Evolutionary conservation across 2,797 vertebrate genomes (phyloP).

Genomic region (Xenops minutus): DNA sequence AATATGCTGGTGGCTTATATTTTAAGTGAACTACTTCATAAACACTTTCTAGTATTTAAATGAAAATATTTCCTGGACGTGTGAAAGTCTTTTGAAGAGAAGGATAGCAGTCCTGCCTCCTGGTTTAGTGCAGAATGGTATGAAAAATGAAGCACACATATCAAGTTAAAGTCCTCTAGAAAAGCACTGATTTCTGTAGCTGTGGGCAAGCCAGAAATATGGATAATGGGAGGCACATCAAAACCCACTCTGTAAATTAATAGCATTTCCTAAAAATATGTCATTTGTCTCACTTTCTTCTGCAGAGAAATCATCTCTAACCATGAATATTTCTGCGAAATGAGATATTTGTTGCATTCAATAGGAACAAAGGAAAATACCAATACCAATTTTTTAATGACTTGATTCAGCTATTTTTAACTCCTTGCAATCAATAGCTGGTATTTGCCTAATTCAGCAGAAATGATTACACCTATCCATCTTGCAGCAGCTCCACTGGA

Average conservation of each 20-base stretch:
- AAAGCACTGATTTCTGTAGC: neutral
- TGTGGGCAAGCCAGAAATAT: neutral
- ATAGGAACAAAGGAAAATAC: slow-evolving; percentile 13
- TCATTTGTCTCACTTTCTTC: slow-evolving; percentile 8
- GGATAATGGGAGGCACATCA: neutral
- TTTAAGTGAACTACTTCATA: neutral
- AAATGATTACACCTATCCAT: neutral
- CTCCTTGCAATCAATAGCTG: neutral
- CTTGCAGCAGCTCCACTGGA: neutral
- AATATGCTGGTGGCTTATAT: neutral
- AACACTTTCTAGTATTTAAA: neutral
- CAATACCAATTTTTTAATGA: neutral
- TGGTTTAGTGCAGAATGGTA: neutral
- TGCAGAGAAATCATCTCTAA: neutral
- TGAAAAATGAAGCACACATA: neutral
- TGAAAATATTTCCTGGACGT: neutral
- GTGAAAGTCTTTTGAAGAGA: neutral
- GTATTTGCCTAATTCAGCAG: neutral
- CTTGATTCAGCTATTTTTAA: slow-evolving; percentile 28
- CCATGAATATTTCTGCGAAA: neutral
- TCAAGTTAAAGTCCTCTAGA: neutral
- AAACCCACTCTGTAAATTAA: neutral
- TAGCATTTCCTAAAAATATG: neutral
- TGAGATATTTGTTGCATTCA: slow-evolving; percentile 1
- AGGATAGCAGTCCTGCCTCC: neutral